phyloP scores from a whole-genome alignment of 2,113 vertebrate genomes.

The Psilopsiagon aurifrons region DNA sequence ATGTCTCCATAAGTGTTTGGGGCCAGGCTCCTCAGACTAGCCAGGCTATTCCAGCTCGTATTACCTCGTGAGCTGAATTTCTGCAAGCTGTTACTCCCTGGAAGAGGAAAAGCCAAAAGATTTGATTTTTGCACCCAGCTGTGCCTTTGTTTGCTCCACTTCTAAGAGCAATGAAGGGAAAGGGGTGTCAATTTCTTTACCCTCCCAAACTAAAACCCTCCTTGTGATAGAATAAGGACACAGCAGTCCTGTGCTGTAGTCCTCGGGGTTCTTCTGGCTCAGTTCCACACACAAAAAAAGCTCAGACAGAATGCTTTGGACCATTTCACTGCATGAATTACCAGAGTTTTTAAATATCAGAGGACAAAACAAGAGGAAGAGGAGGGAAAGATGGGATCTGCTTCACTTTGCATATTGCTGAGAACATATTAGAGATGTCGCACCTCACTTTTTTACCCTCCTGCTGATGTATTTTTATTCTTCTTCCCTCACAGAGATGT shows the following conservation, averaged over 20 bases:
- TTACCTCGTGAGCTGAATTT: neutral
- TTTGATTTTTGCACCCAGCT: neutral
- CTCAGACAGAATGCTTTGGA: neutral
- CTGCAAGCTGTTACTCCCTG: neutral
- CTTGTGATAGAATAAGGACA: neutral
- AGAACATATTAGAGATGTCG: neutral
- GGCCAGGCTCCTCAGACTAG: neutral
- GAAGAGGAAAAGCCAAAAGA: neutral
- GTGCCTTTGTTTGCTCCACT: neutral
- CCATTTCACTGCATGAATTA: neutral
- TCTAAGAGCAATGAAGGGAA: neutral
- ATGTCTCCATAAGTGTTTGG: accelerated
- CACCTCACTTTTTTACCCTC: neutral
- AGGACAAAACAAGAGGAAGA: neutral
- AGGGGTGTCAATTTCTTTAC: neutral
- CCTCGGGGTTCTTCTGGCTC: neutral
- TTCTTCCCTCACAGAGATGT: slow-evolving; percentile 36
- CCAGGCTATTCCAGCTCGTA: neutral
- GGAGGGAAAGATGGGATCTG: neutral
- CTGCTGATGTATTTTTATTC: neutral
- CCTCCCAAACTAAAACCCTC: neutral
- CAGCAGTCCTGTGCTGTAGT: neutral
- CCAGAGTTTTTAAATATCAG: neutral
- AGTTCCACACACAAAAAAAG: neutral
- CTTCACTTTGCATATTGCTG: neutral